Base-by-base conservation (phyloP, 2,888 invertebrate genomes). In the Volucella inanis region DNA sequence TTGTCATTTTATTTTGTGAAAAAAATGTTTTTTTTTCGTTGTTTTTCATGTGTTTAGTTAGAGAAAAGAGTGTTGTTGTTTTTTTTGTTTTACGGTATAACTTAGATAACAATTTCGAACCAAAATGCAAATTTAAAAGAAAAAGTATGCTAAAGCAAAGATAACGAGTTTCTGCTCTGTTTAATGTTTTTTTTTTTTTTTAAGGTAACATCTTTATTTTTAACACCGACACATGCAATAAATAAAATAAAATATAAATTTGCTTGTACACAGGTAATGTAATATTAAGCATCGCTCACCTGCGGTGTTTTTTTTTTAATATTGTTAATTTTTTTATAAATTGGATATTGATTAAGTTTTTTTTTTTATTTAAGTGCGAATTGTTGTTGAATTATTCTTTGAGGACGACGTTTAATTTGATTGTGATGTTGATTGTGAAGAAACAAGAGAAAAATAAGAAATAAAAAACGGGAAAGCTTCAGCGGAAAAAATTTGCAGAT, bases 391-490 rank as follows among this genome's bases (percentile, higher is more conserved):
- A 79, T 84, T 71, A n/a, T 47, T 81, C 80, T 78, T 72, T 71
- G 49, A 47, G 64, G 62, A 59, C 62, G 62, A 77, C 54, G 38
- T 50, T 71, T 67, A 49, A 55, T 77, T 74, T 39, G 62, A 64
- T 71, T 68, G 81, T 74, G 74, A 70, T 81, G 59, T 38, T 71
- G 76, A 62, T 74, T 61, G 59, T 71, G 64, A 70, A 55, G 70
- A 65, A 79, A 75, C 55, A 67, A 75, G 70, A 74, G 64, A 71
- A 80, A 65, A 55, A 67, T 38, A 52, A 57, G 55, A 79, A 74
- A 75, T 15, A 81, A 76, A 77, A 81, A 85, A 85, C 14, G 57
- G 81, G 59, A 80, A 81, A 85, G 76, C 85, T 85, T 85, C 80
- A 81, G 85, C 85, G 49, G 76, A 81, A 54, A 79, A 80, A 85